Conservation (phyloP, 2,113 vertebrate genomes). For the Cyprinodon tularosa region DNA sequence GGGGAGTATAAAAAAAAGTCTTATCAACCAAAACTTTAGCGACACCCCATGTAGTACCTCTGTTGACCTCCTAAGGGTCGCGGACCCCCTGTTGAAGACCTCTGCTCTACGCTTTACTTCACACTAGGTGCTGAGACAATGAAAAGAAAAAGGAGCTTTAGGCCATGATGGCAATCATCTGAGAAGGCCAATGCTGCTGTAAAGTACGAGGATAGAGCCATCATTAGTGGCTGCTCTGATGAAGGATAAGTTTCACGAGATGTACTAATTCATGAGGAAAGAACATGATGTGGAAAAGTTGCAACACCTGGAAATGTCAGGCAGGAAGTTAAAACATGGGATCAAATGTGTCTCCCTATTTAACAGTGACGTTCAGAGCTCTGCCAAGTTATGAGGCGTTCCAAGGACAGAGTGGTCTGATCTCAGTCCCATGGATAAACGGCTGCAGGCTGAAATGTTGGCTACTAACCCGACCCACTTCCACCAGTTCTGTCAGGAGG, state of each 20-base stretch:
- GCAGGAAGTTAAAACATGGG: no score
- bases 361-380: neutral
- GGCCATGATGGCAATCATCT: neutral
- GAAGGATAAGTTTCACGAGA: no score
- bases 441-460: neutral
- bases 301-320: neutral
- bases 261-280: neutral
- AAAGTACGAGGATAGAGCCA: neutral
- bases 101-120: no score
- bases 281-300: neutral
- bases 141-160: neutral
- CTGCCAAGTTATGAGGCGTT: neutral
- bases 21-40: no score
- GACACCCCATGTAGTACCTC: no score
- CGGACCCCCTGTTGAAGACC: no score
- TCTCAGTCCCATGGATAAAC: no score
- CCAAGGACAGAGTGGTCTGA: neutral
- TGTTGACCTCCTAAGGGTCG: no score
- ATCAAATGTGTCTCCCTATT: neutral
- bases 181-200: neutral
- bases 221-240: neutral
- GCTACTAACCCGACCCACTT: neutral
- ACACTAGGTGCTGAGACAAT: no score
- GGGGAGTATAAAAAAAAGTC: no score
- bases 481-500: no score